Evolutionary conservation across 2,113 vertebrate genomes (phyloP).

Genomic region (Zeus faber): DNA sequence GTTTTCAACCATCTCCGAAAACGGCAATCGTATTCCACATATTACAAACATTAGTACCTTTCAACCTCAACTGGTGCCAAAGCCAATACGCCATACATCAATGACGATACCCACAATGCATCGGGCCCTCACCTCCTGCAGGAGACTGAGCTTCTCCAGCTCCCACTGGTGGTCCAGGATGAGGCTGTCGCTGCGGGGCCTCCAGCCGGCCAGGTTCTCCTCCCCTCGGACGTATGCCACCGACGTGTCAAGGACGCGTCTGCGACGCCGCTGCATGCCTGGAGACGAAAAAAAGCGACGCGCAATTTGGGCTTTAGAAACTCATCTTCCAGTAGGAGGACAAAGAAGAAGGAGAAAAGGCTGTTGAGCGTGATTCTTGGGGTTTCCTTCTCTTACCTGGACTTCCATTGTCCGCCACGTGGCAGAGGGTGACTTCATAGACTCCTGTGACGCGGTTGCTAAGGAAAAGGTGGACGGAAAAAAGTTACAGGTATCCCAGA

Average conservation of each 20-base stretch:
- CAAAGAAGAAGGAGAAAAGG: too few species aligned
- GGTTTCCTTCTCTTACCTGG: conserved; percentile 78
- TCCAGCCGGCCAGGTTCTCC: conserved; percentile 96
- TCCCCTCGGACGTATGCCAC: conserved; percentile 95
- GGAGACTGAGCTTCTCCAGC: conserved; percentile 94
- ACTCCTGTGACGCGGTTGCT: conserved; percentile 95
- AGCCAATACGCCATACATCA: too few species aligned
- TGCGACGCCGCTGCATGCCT: conserved; percentile 95
- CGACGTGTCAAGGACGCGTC: conserved; percentile 92
- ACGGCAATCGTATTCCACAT: too few species aligned
- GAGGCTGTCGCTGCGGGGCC: conserved; percentile 95
- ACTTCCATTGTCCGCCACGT: conserved; percentile 89
- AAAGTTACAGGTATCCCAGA: conserved; percentile 5
- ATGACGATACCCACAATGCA: too few species aligned
- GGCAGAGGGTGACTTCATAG: conserved; percentile 92
- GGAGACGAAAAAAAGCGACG: background rate
- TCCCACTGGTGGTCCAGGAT: conserved; percentile 98
- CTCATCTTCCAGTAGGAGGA: background rate
- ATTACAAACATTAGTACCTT: too few species aligned
- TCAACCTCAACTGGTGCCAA: too few species aligned
- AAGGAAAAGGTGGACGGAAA: too few species aligned
- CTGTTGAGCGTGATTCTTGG: background rate
- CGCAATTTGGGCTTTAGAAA: background rate
- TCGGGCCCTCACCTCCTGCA: conserved; percentile 83
- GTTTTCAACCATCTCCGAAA: too few species aligned